Evolutionary conservation across 2,113 vertebrate species (phyloP), one percentile per base, ranked within the genome.

Genomic region (Spea multiplicata): DNA sequence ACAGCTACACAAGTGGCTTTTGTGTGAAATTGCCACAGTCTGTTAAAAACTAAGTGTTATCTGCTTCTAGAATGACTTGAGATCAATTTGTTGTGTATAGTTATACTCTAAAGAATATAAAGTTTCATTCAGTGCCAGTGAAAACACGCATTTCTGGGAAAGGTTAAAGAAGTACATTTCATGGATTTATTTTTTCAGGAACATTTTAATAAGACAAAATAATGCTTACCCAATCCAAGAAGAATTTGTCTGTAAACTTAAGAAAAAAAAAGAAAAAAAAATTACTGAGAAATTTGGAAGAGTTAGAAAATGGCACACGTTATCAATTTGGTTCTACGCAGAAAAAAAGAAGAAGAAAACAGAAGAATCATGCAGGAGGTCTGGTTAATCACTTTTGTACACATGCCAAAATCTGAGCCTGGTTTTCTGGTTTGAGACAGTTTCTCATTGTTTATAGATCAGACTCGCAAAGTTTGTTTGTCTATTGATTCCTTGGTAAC

Each of bases 201-300:
- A 71, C 66, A 53, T 68, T 74, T 80, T 80, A 80, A 80, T 80
- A 80, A 74, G 78, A 68, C 78, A 80, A 80, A 80, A 68, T 80
- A 80, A 74, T 74, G 78, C 71, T 80, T 80, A 74, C 78, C 45
- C 78, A 59, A 80, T 80, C 71, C 64, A 61, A 80, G 74, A 74
- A 73, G 78, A 80, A 80, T 80, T 80, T 68, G 78, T 80, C 78
- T 80, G 78, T 74, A 80, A 67, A 79, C 62, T 66, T 62, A 73
- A 68, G 70, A 46, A 49, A 61, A 73, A 53, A 80, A 73, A 71
- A 52, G 30, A 52, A 67, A 1, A 67, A 49, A 50, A 50, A 53
- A 71, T 53, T 12, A 30, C 52, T 47, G 45, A 61, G 44, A 68
- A 66, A 61, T 73, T 74, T 74, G 64, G 71, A 74, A 73, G 44